Evolutionary conservation across 2,888 invertebrate genomes (phyloP).

Genomic region (Metalampra italica): DNA sequence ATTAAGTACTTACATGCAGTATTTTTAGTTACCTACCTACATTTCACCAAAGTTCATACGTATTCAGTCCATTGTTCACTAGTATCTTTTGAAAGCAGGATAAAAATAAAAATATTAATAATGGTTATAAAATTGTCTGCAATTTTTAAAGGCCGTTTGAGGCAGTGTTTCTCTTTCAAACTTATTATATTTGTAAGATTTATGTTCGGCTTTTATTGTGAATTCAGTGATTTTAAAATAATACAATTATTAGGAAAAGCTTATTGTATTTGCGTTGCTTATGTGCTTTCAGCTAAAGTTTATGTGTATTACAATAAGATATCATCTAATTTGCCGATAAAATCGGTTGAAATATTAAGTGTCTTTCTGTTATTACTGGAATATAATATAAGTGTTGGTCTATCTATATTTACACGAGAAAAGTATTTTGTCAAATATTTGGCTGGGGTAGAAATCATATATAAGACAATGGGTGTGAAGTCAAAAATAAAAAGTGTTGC

Average conservation of each 20-base stretch:
- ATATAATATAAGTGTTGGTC: not conserved
- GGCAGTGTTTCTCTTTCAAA: not conserved
- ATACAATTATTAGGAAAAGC: not conserved
- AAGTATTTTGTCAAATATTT: not conserved
- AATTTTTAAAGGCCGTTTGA: not conserved
- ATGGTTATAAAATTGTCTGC: not conserved
- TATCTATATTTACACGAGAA: not conserved
- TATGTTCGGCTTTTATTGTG: not conserved
- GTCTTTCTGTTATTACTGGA: too few relatives aligned
- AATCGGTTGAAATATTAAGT: too few relatives aligned
- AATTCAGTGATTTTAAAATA: not conserved
- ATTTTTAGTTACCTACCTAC: too few relatives aligned
- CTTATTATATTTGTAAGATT: not conserved
- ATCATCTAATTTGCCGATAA: too few relatives aligned
- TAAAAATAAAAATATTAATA: not conserved
- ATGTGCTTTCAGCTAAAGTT: too few relatives aligned
- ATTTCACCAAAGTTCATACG: too few relatives aligned
- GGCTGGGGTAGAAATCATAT: not conserved
- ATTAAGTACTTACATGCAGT: too few relatives aligned
- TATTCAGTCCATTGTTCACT: too few relatives aligned
- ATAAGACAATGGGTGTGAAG: not conserved
- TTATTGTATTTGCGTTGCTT: not conserved
- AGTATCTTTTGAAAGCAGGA: too few relatives aligned
- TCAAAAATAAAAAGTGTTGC: too few relatives aligned
- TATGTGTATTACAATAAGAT: too few relatives aligned